Conservation (phyloP, 2,888 invertebrate genomes). For the Chrysolina americana region DNA sequence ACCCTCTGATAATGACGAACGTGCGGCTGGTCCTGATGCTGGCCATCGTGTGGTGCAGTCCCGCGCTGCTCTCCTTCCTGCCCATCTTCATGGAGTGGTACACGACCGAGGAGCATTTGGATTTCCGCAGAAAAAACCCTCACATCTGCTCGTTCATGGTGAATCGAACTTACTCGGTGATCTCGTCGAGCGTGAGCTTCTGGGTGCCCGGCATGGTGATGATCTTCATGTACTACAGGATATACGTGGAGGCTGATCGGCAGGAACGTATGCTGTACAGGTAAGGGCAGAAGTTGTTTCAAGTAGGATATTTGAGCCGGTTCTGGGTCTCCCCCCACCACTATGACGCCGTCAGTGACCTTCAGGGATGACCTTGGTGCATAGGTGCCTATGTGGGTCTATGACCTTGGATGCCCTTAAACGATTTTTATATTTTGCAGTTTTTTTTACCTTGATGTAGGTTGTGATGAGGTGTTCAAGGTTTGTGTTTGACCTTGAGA, state of each 20-base stretch:
- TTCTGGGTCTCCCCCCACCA: no score
- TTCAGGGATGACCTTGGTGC: no score
- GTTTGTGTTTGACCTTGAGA: no score
- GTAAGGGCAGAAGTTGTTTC: constrained; percentile 69
- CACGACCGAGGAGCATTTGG: constrained; percentile 86
- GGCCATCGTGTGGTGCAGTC: constrained; percentile 92
- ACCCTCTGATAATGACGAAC: constrained; percentile 93
- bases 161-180: constrained; percentile 88
- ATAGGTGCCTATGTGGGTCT: no score
- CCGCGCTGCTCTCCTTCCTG: constrained; percentile 92
- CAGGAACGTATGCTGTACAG: constrained; percentile 89
- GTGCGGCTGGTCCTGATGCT: constrained; percentile 85
- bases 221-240: constrained; percentile 93
- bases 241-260: constrained; percentile 87
- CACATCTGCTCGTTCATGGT: constrained; percentile 87
- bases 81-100: constrained; percentile 98
- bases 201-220: constrained; percentile 95
- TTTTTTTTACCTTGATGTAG: no score
- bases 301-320: no score
- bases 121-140: constrained; percentile 78
- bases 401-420: no score
- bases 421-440: no score
- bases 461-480: no score
- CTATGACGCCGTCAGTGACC: no score
- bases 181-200: constrained; percentile 92